A percentile compares a stretch with the other conserved stretches of the same genome.
These are phyloP conservation scores for Taurulus bubalis DNA, from an alignment of 2,113 vertebrate genomes.

Conservation along the genomic window DNA sequence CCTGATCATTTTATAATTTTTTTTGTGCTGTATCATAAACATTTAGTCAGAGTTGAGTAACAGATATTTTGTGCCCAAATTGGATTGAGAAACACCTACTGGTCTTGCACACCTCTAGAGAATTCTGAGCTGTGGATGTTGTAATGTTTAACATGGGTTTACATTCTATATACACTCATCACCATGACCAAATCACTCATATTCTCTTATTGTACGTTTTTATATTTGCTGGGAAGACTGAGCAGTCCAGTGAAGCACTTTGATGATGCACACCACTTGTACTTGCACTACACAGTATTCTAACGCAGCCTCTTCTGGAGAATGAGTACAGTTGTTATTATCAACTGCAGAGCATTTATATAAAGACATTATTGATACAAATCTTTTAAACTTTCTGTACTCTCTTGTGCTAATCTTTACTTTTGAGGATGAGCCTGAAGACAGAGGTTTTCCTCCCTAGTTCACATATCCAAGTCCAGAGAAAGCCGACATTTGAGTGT, in stretches of 20 bases:
- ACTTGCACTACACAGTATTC: constrained; percentile 7
- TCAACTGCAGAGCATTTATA: constrained; percentile 9
- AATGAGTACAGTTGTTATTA: neutral
- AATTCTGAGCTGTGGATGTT: neutral
- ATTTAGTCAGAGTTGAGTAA: neutral
- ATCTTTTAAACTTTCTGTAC: neutral
- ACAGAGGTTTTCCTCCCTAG: neutral
- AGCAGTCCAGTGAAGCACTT: constrained; percentile 4
- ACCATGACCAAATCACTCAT: neutral
- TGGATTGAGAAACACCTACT: constrained; percentile 8
- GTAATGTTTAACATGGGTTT: constrained; percentile 12
- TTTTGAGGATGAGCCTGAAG: neutral
- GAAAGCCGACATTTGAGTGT: neutral
- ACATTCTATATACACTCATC: neutral
- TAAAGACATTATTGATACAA: neutral
- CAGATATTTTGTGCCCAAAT: neutral
- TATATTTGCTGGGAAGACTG: neutral
- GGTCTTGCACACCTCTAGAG: neutral
- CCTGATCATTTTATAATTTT: constrained; percentile 6
- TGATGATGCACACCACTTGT: constrained; percentile 12
- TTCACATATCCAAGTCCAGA: neutral
- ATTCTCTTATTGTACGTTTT: constrained; percentile 2
- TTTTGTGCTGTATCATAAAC: constrained; percentile 5
- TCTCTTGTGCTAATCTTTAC: neutral
- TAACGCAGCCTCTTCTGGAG: neutral